phyloP scores from a whole-genome alignment of 2,113 vertebrate species.

The Oceanites oceanicus region DNA sequence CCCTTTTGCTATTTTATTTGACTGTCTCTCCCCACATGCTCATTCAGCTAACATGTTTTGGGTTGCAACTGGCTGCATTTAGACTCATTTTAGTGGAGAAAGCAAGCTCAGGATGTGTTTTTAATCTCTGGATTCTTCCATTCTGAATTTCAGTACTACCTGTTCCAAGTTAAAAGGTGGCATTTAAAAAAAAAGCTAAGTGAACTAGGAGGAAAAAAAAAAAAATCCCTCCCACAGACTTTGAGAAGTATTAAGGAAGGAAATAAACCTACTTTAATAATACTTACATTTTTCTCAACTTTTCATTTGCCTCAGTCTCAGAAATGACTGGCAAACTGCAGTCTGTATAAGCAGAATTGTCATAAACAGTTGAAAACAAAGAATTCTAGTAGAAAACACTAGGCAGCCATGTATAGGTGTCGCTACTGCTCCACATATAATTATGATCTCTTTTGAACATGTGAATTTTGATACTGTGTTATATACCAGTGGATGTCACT shows the following conservation, averaged over 20 bases:
- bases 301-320: neutral
- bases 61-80: neutral
- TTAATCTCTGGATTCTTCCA: neutral
- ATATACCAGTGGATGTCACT: neutral
- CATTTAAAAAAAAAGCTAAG: neutral
- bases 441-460: neutral
- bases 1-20: neutral
- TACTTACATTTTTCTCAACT: neutral
- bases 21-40: neutral
- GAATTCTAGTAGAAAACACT: neutral
- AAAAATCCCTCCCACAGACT: neutral
- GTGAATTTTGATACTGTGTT: neutral
- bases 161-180: neutral
- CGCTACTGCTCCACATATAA: slow-evolving; percentile 5
- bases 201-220: neutral
- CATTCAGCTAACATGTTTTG: neutral
- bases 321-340: neutral
- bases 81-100: neutral
- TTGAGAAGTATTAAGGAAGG: neutral
- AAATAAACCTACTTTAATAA: neutral
- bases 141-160: neutral
- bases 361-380: neutral
- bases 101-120: neutral
- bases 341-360: neutral
- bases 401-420: slow-evolving; percentile 32